Conservation (phyloP, 2,797 vertebrate genomes). For the Fringilla coelebs region DNA sequence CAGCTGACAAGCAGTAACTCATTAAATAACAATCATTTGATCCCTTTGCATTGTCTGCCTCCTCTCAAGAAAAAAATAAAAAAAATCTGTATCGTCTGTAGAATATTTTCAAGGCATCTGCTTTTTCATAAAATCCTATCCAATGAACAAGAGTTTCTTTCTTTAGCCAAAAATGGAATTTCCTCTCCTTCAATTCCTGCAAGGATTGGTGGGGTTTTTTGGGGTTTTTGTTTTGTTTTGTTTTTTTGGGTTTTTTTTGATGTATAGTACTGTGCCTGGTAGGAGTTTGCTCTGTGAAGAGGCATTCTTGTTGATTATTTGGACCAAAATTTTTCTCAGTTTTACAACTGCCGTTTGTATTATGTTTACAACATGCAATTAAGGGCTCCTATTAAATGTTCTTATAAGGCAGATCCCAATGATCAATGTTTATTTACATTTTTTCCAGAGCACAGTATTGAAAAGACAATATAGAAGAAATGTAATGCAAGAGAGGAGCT, state of each 20-base stretch:
- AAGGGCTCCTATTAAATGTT: constrained; percentile 8
- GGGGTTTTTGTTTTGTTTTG: neutral
- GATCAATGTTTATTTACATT: constrained; percentile 31
- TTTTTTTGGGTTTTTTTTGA: neutral
- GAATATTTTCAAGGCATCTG: neutral
- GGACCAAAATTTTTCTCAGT: neutral
- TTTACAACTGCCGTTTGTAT: constrained; percentile 26
- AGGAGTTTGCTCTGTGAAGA: neutral
- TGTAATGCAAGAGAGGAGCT: neutral
- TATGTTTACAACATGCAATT: constrained; percentile 26
- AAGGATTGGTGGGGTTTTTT: neutral
- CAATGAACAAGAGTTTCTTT: neutral
- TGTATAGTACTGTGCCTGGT: neutral
- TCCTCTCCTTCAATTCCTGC: neutral
- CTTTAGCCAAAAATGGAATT: neutral
- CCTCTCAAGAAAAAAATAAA: neutral
- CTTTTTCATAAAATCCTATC: neutral
- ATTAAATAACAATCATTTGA: neutral
- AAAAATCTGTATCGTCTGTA: accelerated
- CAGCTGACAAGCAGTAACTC: neutral
- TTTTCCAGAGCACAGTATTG: neutral
- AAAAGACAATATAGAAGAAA: neutral
- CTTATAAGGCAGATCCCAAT: neutral
- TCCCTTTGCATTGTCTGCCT: neutral
- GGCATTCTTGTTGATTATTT: neutral